Base-by-base conservation (phyloP, 2,113 vertebrate species). In the Cervus canadensis region DNA sequence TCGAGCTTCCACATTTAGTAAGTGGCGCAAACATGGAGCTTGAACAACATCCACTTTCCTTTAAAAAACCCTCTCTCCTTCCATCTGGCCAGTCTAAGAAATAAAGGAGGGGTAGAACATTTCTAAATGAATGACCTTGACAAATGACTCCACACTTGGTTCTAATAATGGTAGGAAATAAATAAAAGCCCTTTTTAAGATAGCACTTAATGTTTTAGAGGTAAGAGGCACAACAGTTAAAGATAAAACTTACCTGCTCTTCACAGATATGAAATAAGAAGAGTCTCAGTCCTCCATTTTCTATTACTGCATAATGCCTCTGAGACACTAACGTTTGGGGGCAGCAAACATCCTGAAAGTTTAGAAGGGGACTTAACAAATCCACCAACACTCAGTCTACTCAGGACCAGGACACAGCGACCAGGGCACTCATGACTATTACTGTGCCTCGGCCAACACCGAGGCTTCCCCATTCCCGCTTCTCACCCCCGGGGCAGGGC, bases 331-430 rank as follows among this genome's bases (percentile, higher is more conserved):
- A 92, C 64, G 76, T 64, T 85, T 91, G 88, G 88, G 87, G 64
- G 59, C 26, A 96, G 48, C 93, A 94, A 95, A 94, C 45, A 48
- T 90, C 94, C 91, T 86, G 16, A 48, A 89, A 95, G 81, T 40
- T 92, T 64, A 97, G 91, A 74, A 52, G 59, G 40, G 76, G 91
- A 64, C 43, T 93, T 94, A 92, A 91, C 84, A 91, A 95, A 48
- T 50, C 81, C 48, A 76, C 54, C 59, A 64, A 81, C 93, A 43
- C 40, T 92, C 74, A 59, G 56, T 79, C 76, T 91, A 86, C 92
- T 93, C 91, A 50, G 48, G 54, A 88, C 64, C 15, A 56, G 15
- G 17, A 83, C 16, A 85, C 45, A 71, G 40, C 3, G 43, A 79
- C 57, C 8, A 7, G 30, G 36, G 40, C 4, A 17, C 87, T 54